Base-by-base conservation (phyloP, 2,888 invertebrate species). In the Aphelenchoides bicaudatus region DNA sequence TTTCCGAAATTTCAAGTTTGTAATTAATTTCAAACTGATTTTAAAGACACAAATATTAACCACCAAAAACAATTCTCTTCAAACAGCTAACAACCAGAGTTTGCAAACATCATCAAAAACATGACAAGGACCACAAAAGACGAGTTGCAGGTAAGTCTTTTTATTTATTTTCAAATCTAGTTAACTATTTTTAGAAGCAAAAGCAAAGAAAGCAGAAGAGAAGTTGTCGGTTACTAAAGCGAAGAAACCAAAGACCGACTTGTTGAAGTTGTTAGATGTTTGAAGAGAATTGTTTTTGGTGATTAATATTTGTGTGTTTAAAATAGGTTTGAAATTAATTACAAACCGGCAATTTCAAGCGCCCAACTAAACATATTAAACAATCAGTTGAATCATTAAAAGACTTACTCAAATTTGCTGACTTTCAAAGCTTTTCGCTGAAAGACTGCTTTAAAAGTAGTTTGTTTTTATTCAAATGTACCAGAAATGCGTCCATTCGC, bases 291-390 rank as follows among this genome's bases (percentile, higher is more conserved):
- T 19, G 21, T n/a, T 21, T 48, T 65, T 57, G n/a, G n/a, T n/a
- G n/a, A n/a, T n/a, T n/a, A n/a, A n/a, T n/a, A n/a, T n/a, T n/a
- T n/a, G n/a, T n/a, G n/a, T n/a, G n/a, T n/a, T n/a, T n/a, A n/a
- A n/a, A n/a, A n/a, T n/a, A n/a, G n/a, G n/a, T n/a, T n/a, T n/a
- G n/a, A n/a, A n/a, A n/a, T n/a, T 23, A 68, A 65, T 28, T 65
- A 68, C 68, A 56, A 64, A 4, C 46, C 69, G 19, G 53, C 55
- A 37, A 68, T 65, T 37, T 65, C 68, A 28, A 46, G 68, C 23
- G 39, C 69, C 23, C 43, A 69, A 21, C 38, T 65, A 28, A 28
- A 47, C 16, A 39, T n/a, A n/a, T n/a, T n/a, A n/a, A n/a, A n/a
- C n/a, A n/a, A n/a, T n/a, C n/a, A n/a, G n/a, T n/a, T n/a, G n/a